Base-by-base conservation (phyloP, 2,113 vertebrate species). In the Alosa alosa region DNA sequence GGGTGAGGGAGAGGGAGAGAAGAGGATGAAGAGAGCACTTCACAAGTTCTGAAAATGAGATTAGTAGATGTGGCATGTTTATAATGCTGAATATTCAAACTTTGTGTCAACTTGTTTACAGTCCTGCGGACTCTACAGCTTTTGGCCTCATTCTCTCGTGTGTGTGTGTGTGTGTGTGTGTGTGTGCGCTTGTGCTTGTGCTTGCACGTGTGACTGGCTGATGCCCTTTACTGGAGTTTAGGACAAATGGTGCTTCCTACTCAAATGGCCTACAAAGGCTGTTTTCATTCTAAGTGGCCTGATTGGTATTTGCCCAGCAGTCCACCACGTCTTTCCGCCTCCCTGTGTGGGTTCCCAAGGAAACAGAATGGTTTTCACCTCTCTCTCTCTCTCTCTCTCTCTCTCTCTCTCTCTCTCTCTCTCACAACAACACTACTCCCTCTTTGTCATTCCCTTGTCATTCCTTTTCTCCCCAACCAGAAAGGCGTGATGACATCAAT, bases 331-430 rank as follows among this genome's bases (percentile, higher is more conserved):
- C 78, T 82, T 82, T 31, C 47, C 17, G 39, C 78, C 83, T 86
- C 85, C 15, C 1, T 78, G 72, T 78, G 13, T n/a, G 75, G 31
- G 83, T 88, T 88, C 82, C 85, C 83, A 88, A 55, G 87, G 87
- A 84, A 86, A 88, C 87, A 20, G 39, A 86, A 31, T 44, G 25
- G 6, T 64, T 64, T 60, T 84, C 82, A 39, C 6, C 57, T 64
- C 1, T n/a, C 20, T n/a, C 22, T 64, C 25, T n/a, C n/a, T n/a
- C n/a, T n/a, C n/a, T n/a, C n/a, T n/a, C n/a, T n/a, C n/a, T n/a
- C n/a, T n/a, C n/a, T n/a, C n/a, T n/a, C n/a, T n/a, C n/a, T n/a
- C n/a, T n/a, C n/a, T n/a, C n/a, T n/a, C n/a, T n/a, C n/a, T n/a
- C n/a, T n/a, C 72, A 13, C 13, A 44, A 13, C 10, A 68, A 15